A percentile compares a stretch with the other conserved stretches of the same genome.
Evolutionary conservation across 2,113 vertebrate genomes (phyloP).

Genomic region (Seriola dumerili): DNA sequence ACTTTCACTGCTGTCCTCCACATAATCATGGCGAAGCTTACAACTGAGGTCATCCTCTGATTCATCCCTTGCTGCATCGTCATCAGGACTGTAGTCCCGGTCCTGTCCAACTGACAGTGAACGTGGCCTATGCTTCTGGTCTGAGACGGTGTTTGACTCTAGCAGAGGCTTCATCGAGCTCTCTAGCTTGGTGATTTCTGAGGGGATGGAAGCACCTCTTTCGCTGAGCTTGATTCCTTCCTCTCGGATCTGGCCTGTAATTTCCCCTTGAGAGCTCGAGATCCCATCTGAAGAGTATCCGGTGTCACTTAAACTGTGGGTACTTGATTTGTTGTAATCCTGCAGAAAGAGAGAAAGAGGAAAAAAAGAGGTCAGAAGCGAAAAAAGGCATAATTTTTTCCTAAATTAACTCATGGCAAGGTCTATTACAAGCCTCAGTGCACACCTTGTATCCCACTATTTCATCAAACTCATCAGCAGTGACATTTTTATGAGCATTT

Average conservation of each 20-base stretch:
- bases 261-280: constrained; percentile 96
- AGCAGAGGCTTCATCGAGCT: constrained; percentile 91
- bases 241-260: constrained; percentile 92
- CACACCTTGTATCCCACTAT: constrained; percentile 51
- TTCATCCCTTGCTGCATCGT: constrained; percentile 90
- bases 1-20: constrained; percentile 97
- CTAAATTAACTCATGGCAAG: constrained; percentile 30
- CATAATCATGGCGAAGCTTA: constrained; percentile 94
- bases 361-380: constrained; percentile 46
- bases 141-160: constrained; percentile 84
- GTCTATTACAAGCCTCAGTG: constrained; percentile 54
- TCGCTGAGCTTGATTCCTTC: constrained; percentile 93
- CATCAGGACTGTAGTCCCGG: constrained; percentile 90
- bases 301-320: constrained; percentile 96
- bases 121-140: constrained; percentile 87
- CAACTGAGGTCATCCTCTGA: constrained; percentile 96
- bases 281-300: constrained; percentile 98
- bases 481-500: constrained; percentile 55
- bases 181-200: constrained; percentile 94
- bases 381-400: constrained; percentile 6
- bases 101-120: constrained; percentile 93
- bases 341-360: constrained; percentile 71
- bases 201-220: constrained; percentile 90
- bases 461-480: constrained; percentile 57
- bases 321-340: constrained; percentile 94